phyloP scores from a whole-genome alignment of 2,888 invertebrate genomes.

The Cheilosia urbana region DNA sequence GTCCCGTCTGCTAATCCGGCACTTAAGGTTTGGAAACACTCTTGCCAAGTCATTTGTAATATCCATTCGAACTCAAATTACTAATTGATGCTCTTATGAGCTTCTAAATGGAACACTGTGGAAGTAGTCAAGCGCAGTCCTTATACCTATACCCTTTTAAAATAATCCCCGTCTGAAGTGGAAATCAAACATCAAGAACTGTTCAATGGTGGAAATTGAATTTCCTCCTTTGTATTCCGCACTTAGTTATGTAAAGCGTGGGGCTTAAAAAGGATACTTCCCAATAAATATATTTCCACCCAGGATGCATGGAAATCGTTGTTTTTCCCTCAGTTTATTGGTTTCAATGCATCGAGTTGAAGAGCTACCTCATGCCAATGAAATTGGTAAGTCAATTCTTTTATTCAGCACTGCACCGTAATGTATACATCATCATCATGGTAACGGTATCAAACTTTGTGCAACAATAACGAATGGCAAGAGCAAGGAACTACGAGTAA shows the following conservation, averaged over 20 bases:
- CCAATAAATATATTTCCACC: not conserved
- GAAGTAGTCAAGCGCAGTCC: not conserved
- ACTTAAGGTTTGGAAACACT: no score
- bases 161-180: conserved; percentile 30
- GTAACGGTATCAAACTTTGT: not conserved
- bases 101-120: conserved; percentile 3
- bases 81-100: conserved; percentile 46
- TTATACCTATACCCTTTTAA: conserved; percentile 9
- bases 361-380: not conserved
- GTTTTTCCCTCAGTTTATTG: not conserved
- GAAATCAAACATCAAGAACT: conserved; percentile 26
- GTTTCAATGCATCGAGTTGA: conserved; percentile 20
- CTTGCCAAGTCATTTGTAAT: not conserved
- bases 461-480: conserved; percentile 4
- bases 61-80: conserved; percentile 13
- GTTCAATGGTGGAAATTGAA: conserved; percentile 49
- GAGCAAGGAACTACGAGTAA: not conserved
- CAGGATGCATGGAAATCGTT: not conserved
- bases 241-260: not conserved
- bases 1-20: no score
- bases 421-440: not conserved
- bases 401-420: not conserved
- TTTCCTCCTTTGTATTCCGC: conserved; percentile 13
- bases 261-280: not conserved
- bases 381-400: not conserved